Percentiles rank a stretch among this genome's conserved stretches.
These are phyloP conservation scores for Drosophila nasuta DNA, from an alignment of 1,140 invertebrate species.

Conservation along the genomic window DNA sequence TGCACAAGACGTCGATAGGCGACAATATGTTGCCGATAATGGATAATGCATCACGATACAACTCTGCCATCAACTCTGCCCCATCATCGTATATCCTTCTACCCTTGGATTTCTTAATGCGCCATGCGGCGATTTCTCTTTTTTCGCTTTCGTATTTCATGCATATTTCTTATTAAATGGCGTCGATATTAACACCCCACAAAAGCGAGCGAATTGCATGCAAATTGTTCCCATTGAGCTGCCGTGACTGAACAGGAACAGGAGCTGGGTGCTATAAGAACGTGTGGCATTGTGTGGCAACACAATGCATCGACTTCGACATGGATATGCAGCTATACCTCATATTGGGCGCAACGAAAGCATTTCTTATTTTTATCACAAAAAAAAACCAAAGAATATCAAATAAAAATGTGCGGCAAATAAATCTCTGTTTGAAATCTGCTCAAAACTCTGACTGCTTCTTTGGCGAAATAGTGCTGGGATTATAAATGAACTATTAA, in stretches of 20 bases:
- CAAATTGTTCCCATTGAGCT: slow-evolving; percentile 20
- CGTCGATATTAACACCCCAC: slow-evolving; percentile 56
- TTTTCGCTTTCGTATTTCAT: slow-evolving; percentile 17
- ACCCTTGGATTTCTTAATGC: slow-evolving; percentile 27
- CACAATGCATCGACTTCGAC: slow-evolving; percentile 39
- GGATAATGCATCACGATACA: slow-evolving; percentile 43
- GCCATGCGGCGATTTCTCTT: slow-evolving; percentile 2
- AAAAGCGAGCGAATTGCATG: slow-evolving; percentile 58
- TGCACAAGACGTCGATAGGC: slow-evolving; percentile 43
- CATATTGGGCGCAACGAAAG: neutral
- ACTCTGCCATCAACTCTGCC: neutral
- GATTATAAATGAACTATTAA: too few relatives aligned
- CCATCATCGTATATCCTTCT: neutral
- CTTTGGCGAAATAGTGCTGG: too few relatives aligned
- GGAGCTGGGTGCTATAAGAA: slow-evolving; percentile 3
- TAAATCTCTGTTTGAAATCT: neutral
- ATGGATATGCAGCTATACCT: slow-evolving; percentile 12
- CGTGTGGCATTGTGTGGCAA: slow-evolving; percentile 31
- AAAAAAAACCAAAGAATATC: neutral
- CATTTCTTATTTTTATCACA: slow-evolving; percentile 7
- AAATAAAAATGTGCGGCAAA: slow-evolving; percentile 10
- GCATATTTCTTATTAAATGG: slow-evolving; percentile 63
- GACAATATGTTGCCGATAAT: slow-evolving; percentile 61
- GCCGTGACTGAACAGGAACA: neutral
- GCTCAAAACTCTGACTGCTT: too few relatives aligned